Conservation (phyloP, 2,113 vertebrate genomes). For the Podarcis cretensis region DNA sequence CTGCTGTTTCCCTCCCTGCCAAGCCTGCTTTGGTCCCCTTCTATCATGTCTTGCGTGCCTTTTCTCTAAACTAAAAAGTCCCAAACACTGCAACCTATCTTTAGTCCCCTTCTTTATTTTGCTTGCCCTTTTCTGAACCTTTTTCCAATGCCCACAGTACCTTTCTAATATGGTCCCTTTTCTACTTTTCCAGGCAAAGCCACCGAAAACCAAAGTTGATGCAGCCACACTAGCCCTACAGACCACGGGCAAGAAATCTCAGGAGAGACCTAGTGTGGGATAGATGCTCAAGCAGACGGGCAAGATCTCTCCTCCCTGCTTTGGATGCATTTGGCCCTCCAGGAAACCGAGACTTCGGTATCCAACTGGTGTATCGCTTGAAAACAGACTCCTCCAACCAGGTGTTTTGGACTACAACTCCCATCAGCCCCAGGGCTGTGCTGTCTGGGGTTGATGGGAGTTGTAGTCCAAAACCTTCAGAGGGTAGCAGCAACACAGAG, state of each 20-base stretch:
- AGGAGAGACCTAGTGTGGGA: not conserved
- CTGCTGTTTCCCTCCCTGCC: too few relatives aligned
- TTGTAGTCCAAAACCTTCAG: too few relatives aligned
- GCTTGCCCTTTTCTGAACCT: too few relatives aligned
- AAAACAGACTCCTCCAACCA: not conserved
- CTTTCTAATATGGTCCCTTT: not conserved
- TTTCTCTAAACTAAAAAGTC: too few relatives aligned
- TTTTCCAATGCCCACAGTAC: too few relatives aligned
- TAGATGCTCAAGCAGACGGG: not conserved
- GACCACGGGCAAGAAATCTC: not conserved
- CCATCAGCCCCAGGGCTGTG: too few relatives aligned
- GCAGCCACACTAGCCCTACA: not conserved
- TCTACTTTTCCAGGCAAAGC: slow-evolving; percentile 56
- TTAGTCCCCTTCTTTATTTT: too few relatives aligned
- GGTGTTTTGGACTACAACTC: not conserved
- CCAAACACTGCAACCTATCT: too few relatives aligned
- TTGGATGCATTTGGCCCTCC: not conserved
- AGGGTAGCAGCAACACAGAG: too few relatives aligned
- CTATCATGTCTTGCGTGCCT: too few relatives aligned
- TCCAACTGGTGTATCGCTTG: not conserved
- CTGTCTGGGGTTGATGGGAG: too few relatives aligned
- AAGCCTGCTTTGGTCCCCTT: too few relatives aligned
- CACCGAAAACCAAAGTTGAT: slow-evolving; percentile 47
- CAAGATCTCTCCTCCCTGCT: not conserved
- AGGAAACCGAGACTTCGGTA: not conserved